phyloP scores from a whole-genome alignment of 2,888 invertebrate species.

The Drosophila formosana region DNA sequence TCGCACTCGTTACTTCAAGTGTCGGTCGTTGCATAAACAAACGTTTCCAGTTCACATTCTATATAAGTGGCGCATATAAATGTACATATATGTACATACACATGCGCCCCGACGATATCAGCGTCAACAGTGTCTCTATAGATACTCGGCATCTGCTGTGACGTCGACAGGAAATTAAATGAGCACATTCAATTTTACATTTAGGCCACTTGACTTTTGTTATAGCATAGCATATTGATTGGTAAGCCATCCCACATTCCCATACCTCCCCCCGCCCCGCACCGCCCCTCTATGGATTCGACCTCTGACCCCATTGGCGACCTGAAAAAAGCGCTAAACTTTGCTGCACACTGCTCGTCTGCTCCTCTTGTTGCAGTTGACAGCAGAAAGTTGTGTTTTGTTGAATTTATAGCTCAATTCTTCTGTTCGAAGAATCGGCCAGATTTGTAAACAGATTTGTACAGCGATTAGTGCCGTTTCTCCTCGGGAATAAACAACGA shows the following conservation, averaged over 20 bases:
- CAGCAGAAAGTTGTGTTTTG: slow-evolving; percentile 3
- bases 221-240: slow-evolving; percentile 36
- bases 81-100: slow-evolving; percentile 6
- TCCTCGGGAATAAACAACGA: background rate
- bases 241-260: slow-evolving; percentile 8
- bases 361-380: background rate
- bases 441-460: slow-evolving; percentile 17
- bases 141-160: slow-evolving; percentile 36
- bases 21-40: slow-evolving; percentile 36
- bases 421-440: background rate
- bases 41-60: slow-evolving; percentile 13
- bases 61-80: background rate
- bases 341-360: background rate
- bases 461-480: background rate
- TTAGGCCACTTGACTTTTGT: slow-evolving; percentile 49
- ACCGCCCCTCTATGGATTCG: background rate
- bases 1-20: slow-evolving; percentile 23
- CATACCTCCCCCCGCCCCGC: background rate
- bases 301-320: slow-evolving; percentile 10
- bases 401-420: slow-evolving; percentile 10
- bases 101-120: background rate
- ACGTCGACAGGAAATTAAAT: slow-evolving; percentile 57
- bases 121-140: slow-evolving; percentile 12
- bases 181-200: slow-evolving; percentile 44
- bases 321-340: slow-evolving; percentile 4